Conservation (phyloP, 2,888 invertebrate genomes). For the Lathronympha strigana region DNA sequence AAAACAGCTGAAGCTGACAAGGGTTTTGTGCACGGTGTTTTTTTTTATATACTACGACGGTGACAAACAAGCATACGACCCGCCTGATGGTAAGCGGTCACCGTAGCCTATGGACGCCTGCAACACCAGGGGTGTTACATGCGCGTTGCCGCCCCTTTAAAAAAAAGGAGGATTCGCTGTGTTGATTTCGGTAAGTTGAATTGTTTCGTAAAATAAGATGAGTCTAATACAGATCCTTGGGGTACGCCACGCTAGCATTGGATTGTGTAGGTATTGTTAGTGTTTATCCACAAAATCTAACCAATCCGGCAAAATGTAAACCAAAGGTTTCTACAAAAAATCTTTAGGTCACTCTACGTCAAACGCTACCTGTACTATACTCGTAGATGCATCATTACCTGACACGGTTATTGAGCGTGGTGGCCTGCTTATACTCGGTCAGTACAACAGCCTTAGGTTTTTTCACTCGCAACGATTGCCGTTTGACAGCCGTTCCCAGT, state of each 20-base stretch:
- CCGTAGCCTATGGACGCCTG: too few relatives aligned
- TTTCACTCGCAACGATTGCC: slow-evolving; percentile 64
- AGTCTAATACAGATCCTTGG: neutral
- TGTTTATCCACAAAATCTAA: neutral
- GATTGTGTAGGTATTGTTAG: neutral
- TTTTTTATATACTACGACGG: too few relatives aligned
- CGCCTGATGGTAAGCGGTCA: too few relatives aligned
- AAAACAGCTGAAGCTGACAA: too few relatives aligned
- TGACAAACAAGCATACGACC: too few relatives aligned
- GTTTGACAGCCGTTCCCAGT: slow-evolving; percentile 78
- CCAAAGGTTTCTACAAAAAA: neutral
- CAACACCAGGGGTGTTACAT: too few relatives aligned
- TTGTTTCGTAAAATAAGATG: neutral
- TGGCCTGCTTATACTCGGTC: slow-evolving; percentile 84
- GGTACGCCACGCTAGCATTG: neutral
- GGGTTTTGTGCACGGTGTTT: too few relatives aligned
- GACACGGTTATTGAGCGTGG: slow-evolving; percentile 83
- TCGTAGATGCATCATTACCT: slow-evolving; percentile 59
- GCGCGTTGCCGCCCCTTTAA: too few relatives aligned
- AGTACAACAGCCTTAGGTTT: slow-evolving; percentile 79
- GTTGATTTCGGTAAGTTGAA: too few relatives aligned
- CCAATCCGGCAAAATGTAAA: neutral
- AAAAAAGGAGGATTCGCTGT: too few relatives aligned
- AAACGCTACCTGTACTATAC: neutral
- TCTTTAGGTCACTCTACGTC: neutral